Conservation (phyloP, 2,113 vertebrate genomes). For the Menura novaehollandiae region DNA sequence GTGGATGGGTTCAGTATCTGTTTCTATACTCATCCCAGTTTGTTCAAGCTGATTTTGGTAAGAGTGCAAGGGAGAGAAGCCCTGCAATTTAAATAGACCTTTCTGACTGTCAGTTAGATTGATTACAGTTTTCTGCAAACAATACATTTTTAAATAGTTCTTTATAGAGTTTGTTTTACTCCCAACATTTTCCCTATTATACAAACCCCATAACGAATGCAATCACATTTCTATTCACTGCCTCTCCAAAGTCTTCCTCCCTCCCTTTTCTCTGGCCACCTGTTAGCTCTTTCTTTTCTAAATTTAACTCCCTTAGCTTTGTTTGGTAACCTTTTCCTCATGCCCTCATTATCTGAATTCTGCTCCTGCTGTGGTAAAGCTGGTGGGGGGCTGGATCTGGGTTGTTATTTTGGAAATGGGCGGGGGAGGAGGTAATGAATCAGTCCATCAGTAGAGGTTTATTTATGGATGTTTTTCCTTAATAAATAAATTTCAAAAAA, state of each 20-base stretch:
- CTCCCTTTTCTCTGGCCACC: conserved; percentile 44
- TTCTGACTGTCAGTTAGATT: conserved; percentile 49
- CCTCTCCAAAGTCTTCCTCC: conserved; percentile 33
- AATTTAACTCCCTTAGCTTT: conserved; percentile 45
- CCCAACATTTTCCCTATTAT: conserved; percentile 23
- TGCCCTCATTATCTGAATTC: conserved; percentile 57
- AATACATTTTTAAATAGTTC: conserved; percentile 47
- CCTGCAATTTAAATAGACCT: conserved; percentile 44
- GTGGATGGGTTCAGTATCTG: neutral
- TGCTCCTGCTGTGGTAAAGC: conserved; percentile 41
- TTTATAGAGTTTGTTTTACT: conserved; percentile 44
- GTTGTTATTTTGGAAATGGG: conserved; percentile 45
- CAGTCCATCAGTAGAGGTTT: conserved; percentile 6
- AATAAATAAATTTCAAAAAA: neutral
- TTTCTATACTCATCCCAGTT: neutral
- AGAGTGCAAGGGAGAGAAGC: conserved; percentile 25
- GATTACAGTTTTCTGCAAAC: conserved; percentile 47
- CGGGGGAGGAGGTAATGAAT: neutral
- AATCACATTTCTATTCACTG: conserved; percentile 53
- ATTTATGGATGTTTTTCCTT: conserved; percentile 23
- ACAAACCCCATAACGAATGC: conserved; percentile 2
- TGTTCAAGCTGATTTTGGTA: conserved; percentile 4
- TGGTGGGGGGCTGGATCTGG: neutral
- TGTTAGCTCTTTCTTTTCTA: conserved; percentile 45
- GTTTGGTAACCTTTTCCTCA: conserved; percentile 37